Evolutionary conservation across 2,113 vertebrate species (phyloP).

Genomic region (Pantherophis guttatus): DNA sequence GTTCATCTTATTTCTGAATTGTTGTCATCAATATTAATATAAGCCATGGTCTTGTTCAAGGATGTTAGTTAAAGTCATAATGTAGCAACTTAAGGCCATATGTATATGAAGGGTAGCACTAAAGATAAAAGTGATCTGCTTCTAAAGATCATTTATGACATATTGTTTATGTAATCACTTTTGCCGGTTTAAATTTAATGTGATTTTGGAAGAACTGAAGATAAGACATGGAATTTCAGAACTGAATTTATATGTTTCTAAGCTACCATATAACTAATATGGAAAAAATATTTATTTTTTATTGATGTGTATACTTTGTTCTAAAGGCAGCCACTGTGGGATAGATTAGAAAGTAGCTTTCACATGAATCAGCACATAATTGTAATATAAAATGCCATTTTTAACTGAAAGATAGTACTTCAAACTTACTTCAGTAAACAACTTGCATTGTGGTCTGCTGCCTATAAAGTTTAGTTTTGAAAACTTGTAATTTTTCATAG

Average conservation of each 20-base stretch:
- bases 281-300: conserved; percentile 27
- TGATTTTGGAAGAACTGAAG: conserved; percentile 49
- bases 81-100: conserved; percentile 21
- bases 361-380: conserved; percentile 28
- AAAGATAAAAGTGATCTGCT: background rate
- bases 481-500: conserved; percentile 35
- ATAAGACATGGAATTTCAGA: conserved; percentile 48
- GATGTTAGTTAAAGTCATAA: background rate
- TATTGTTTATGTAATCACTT: conserved; percentile 4
- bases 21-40: conserved; percentile 17
- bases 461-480: conserved; percentile 20
- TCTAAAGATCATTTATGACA: conserved; percentile 10
- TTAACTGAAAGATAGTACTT: background rate
- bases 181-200: conserved; percentile 34
- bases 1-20: conserved; percentile 40
- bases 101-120: background rate
- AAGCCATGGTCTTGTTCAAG: background rate
- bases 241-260: conserved; percentile 45
- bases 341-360: conserved; percentile 32
- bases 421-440: background rate
- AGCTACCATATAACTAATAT: conserved; percentile 29
- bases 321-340: conserved; percentile 20
- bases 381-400: background rate
- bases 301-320: conserved; percentile 18
- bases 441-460: conserved; percentile 15